Conservation (phyloP, 1,140 invertebrate genomes). For the Drosophila parvula region DNA sequence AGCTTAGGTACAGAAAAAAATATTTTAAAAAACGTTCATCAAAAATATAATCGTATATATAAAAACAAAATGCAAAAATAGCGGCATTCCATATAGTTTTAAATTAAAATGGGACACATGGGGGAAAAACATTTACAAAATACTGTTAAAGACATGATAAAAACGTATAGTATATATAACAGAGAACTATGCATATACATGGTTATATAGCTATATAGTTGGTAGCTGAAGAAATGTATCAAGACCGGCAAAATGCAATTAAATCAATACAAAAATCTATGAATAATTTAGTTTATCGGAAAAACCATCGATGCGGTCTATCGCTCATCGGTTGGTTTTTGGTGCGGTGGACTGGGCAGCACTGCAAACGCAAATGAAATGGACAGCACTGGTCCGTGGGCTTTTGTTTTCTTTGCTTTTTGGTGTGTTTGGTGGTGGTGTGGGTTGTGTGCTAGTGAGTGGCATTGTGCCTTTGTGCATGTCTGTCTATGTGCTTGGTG, state of each 20-base stretch:
- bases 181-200: slow-evolving; percentile 47
- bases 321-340: slow-evolving; percentile 25
- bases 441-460: slow-evolving; percentile 1
- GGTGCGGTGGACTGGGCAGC: slow-evolving; percentile 59
- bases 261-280: slow-evolving; percentile 49
- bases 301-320: slow-evolving; percentile 32
- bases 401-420: slow-evolving; percentile 15
- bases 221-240: slow-evolving; percentile 48
- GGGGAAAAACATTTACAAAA: slow-evolving; percentile 53
- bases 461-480: slow-evolving; percentile 1
- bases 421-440: background rate
- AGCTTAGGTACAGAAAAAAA: slow-evolving; percentile 19
- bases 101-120: slow-evolving; percentile 32
- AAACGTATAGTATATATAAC: slow-evolving; percentile 59
- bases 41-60: slow-evolving; percentile 43
- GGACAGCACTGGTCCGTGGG: slow-evolving; percentile 53
- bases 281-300: slow-evolving; percentile 50
- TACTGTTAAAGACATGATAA: slow-evolving; percentile 53
- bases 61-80: slow-evolving; percentile 57
- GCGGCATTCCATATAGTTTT: slow-evolving; percentile 35
- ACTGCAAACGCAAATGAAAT: slow-evolving; percentile 74
- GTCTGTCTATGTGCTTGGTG: slow-evolving; percentile 30
- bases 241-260: slow-evolving; percentile 70
- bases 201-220: slow-evolving; percentile 41
- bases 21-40: slow-evolving; percentile 20